Evolutionary conservation across 2,113 vertebrate genomes (phyloP).

Genomic region (Arvicanthis niloticus): DNA sequence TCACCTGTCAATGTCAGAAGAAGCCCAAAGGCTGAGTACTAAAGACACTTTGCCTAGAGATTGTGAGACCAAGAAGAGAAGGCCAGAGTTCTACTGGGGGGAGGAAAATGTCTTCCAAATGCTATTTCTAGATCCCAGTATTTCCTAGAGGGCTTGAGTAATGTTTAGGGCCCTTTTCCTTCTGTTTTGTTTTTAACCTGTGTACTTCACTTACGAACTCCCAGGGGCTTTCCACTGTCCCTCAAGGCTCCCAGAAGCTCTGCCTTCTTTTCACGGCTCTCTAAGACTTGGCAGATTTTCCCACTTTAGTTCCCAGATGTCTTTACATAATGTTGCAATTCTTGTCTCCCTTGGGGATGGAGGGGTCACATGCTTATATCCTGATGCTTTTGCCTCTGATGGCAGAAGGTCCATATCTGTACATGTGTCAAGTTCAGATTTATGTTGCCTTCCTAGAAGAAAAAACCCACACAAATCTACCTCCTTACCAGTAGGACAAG

Average conservation of each 20-base stretch:
- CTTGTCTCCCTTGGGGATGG: not conserved
- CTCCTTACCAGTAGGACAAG: not conserved
- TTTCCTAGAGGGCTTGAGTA: not conserved
- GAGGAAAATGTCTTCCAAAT: not conserved
- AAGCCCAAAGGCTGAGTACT: not conserved
- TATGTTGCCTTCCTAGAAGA: slow-evolving; percentile 13
- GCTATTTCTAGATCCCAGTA: not conserved
- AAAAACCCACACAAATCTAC: not conserved
- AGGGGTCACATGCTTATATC: not conserved
- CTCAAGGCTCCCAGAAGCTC: not conserved
- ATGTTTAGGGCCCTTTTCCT: slow-evolving; percentile 10
- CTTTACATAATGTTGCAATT: not conserved
- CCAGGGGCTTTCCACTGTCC: not conserved
- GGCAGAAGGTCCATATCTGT: not conserved
- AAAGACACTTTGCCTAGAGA: not conserved
- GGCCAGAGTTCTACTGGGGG: not conserved
- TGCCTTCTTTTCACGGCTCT: not conserved
- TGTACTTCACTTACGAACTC: not conserved
- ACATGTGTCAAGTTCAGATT: slow-evolving; percentile 16
- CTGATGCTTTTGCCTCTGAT: not conserved
- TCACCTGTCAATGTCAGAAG: not conserved
- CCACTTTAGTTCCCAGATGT: not conserved
- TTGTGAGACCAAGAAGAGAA: not conserved
- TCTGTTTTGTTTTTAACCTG: not conserved
- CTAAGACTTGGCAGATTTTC: not conserved